Evolutionary conservation across 2,113 vertebrate genomes (phyloP), one percentile per base, ranked within the genome.

Genomic region (Amphiprion ocellaris): DNA sequence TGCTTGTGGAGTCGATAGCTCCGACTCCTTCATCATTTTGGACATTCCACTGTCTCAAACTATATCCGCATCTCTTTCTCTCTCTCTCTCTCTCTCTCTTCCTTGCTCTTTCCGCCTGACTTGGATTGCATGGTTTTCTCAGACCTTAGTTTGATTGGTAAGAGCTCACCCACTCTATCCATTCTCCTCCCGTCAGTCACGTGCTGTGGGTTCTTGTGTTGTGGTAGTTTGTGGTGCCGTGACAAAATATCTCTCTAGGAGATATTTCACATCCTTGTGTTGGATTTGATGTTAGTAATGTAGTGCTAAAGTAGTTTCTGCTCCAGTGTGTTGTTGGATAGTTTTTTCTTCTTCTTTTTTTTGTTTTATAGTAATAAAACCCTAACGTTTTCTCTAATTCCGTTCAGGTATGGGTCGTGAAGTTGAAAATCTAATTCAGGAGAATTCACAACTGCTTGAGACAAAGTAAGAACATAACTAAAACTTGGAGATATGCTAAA

Each of bases 141-240:
- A 98, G 97, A 97, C 94, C 97, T 95, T 96, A 97, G 96, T 98
- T 97, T 98, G 95, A 97, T 97, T 97, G 97, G 97, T 99, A 98
- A 98, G 98, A 96, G 92, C 94, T 83, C 83, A 94, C 94, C 95
- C 93, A 89, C 93, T 94, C 87, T 90, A 50, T 89, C 87, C 90
- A 92, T 88, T 89, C 87, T 81, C 82, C 71, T 77, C 82, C 68
- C 77, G 68, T 88, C 81, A n/a, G 77, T 90, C 78, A 78, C 90
- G 71, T 92, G 73, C 79, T 76, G 79, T 84, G 65, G 15, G 26
- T 56, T 63, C 83, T 50, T 90, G 50, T 44, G 64, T 79, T 61
- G 71, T 86, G 3, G 37, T 83, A 59, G 69, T 82, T 24, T 72
- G 4, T 54, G 28, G 70, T 84, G 2, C 33, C 79, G 72, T 83